These are phyloP conservation scores for Sycon ciliatum DNA, from an alignment of 37 sponge, comb jelly and placozoan genomes.

Conservation along the genomic window DNA sequence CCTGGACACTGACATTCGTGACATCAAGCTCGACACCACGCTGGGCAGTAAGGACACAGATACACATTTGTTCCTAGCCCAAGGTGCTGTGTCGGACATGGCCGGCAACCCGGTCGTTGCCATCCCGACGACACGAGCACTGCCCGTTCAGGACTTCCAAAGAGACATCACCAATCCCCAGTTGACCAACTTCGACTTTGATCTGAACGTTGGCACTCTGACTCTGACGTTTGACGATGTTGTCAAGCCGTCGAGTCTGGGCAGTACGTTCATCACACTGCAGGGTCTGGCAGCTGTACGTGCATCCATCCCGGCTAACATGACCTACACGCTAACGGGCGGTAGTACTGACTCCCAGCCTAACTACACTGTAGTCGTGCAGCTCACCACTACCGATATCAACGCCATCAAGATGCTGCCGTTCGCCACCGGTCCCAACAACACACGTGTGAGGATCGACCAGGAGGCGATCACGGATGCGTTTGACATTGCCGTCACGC, in stretches of 20 bases:
- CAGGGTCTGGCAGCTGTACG: no score
- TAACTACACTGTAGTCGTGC: slow-evolving; percentile 26
- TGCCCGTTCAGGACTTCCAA: slow-evolving; percentile 18
- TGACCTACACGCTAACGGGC: slow-evolving; percentile 48
- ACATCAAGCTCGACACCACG: slow-evolving; percentile 36
- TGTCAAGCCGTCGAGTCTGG: slow-evolving; percentile 21
- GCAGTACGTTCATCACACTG: slow-evolving; percentile 34
- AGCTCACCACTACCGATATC: slow-evolving; percentile 30
- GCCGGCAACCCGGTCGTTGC: slow-evolving; percentile 52
- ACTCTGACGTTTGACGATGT: slow-evolving; percentile 70
- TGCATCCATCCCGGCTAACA: no score
- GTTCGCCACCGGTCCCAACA: no score
- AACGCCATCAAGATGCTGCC: slow-evolving; percentile 54
- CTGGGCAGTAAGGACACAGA: slow-evolving; percentile 29
- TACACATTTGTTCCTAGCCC: slow-evolving; percentile 27
- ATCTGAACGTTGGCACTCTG: slow-evolving; percentile 44
- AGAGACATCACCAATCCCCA: slow-evolving; percentile 42
- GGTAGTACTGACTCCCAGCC: slow-evolving; percentile 30
- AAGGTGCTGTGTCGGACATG: slow-evolving; percentile 44
- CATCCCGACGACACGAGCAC: slow-evolving; percentile 1
- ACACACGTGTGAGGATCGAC: no score
- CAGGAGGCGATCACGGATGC: not conserved
- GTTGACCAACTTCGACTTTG: slow-evolving; percentile 37
- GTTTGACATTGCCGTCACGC: slow-evolving; percentile 1
- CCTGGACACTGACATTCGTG: slow-evolving; percentile 29